Conservation (phyloP, 2,113 vertebrate genomes). For the Brienomyrus longianalis region DNA sequence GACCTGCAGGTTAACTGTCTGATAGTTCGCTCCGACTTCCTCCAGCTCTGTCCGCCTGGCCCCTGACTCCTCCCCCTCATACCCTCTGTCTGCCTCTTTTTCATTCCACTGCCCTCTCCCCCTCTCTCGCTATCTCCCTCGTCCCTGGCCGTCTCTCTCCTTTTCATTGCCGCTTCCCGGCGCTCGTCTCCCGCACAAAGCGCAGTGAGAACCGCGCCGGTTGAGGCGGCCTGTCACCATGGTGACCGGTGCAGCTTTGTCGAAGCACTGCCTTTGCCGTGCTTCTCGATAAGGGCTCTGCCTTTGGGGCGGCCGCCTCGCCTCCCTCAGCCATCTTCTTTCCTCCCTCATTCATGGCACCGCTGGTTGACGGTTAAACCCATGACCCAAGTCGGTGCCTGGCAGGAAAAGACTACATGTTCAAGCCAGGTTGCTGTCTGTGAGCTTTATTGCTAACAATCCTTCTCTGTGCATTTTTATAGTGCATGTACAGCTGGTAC, state of each 20-base stretch:
- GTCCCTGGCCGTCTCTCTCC: neutral
- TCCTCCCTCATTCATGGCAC: neutral
- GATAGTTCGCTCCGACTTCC: slow-evolving; percentile 19
- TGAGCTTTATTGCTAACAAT: neutral
- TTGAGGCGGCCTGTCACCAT: slow-evolving; percentile 48
- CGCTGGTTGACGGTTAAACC: neutral
- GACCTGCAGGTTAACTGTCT: slow-evolving; percentile 35
- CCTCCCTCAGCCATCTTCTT: slow-evolving; percentile 16
- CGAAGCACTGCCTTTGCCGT: slow-evolving; percentile 45
- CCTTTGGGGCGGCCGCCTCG: slow-evolving; percentile 16
- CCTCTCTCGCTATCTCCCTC: neutral
- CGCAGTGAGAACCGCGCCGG: slow-evolving; percentile 28
- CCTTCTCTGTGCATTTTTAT: neutral
- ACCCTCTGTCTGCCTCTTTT: neutral
- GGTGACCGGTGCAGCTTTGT: slow-evolving; percentile 51
- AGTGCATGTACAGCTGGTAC: neutral
- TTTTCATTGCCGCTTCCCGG: neutral
- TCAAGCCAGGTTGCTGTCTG: neutral
- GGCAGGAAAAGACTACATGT: neutral
- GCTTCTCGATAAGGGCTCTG: slow-evolving; percentile 43
- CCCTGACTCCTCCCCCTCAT: neutral
- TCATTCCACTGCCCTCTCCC: neutral
- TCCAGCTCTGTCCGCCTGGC: neutral
- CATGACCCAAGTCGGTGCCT: neutral
- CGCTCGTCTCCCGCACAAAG: slow-evolving; percentile 8